These are phyloP conservation scores for fruit fly (Drosophila melanogaster) DNA, from an alignment of 1,140 invertebrate species.

Conservation along the genomic window DNA sequence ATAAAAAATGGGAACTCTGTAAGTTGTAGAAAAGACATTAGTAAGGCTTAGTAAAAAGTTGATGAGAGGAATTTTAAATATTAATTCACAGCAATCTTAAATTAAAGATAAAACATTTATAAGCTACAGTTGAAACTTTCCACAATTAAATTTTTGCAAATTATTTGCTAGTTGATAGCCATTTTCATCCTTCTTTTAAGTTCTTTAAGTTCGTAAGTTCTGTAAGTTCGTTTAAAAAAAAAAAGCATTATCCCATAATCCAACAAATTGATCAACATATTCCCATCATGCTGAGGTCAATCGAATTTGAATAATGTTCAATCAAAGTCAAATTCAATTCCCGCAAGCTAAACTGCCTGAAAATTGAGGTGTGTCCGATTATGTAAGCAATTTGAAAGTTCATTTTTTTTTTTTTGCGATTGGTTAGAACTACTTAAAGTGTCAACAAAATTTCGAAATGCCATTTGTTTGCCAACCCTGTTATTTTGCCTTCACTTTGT, in stretches of 20 bases:
- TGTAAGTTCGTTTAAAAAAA: not conserved
- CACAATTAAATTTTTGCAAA: too few species aligned
- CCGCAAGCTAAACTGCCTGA: not conserved
- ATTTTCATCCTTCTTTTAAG: too few species aligned
- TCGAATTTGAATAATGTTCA: conserved; percentile 42
- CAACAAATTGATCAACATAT: conserved; percentile 4
- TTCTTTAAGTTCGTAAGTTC: too few species aligned
- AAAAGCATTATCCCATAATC: not conserved
- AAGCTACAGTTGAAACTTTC: too few species aligned
- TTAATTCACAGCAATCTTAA: too few species aligned
- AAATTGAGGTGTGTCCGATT: conserved; percentile 17
- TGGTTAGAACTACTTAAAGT: conserved; percentile 65
- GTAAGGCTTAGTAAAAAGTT: not conserved
- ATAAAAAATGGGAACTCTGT: conserved; percentile 10
- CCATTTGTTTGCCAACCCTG: conserved; percentile 16
- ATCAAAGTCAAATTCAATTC: conserved; percentile 36
- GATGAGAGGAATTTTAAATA: not conserved
- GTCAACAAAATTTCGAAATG: conserved; percentile 49
- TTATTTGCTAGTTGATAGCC: too few species aligned
- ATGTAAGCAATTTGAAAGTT: conserved; percentile 40
- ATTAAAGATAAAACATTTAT: too few species aligned
- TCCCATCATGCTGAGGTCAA: conserved; percentile 15
- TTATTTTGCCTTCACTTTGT: not conserved
- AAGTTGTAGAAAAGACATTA: not conserved
- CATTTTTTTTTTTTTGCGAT: conserved; percentile 21